These are phyloP conservation scores for Pelosia muscerda DNA, from an alignment of 2,888 invertebrate genomes.

Conservation along the genomic window DNA sequence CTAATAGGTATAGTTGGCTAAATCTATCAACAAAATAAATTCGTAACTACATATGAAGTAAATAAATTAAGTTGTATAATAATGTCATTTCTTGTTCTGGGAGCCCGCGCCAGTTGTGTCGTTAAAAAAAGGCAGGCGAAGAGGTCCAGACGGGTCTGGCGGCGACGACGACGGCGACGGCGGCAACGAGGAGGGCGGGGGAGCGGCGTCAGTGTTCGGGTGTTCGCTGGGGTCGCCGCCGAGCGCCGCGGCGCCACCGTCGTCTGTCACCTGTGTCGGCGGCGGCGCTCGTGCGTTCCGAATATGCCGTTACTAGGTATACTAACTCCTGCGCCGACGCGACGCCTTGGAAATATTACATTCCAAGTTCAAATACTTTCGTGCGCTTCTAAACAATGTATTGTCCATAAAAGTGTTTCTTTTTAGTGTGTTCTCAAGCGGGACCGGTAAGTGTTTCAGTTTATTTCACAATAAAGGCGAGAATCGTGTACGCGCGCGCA, in stretches of 20 bases:
- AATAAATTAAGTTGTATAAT: background rate
- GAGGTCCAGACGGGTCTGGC: conserved; percentile 49
- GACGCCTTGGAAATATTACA: conserved; percentile 49
- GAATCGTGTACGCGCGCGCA: conserved; percentile 48
- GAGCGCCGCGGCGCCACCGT: conserved; percentile 80
- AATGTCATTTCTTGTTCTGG: background rate
- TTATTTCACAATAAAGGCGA: conserved; percentile 42
- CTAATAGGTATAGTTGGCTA: no score
- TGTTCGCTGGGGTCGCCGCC: conserved; percentile 66
- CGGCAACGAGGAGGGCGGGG: conserved; percentile 52
- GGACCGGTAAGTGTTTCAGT: conserved; percentile 42
- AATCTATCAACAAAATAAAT: no score
- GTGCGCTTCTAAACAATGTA: conserved; percentile 22
- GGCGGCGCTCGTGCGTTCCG: conserved; percentile 54
- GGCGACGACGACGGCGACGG: conserved; percentile 40
- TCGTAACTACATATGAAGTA: no score
- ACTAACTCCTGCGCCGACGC: conserved; percentile 63
- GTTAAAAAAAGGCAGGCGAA: conserved; percentile 34
- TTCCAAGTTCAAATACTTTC: conserved; percentile 31
- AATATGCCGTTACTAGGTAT: conserved; percentile 40
- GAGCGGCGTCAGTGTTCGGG: conserved; percentile 55
- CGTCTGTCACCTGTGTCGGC: conserved; percentile 62
- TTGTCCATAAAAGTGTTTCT: conserved; percentile 15
- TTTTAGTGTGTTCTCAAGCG: conserved; percentile 29
- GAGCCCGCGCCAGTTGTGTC: conserved; percentile 16